These are phyloP conservation scores for Tineola bisselliella DNA, from an alignment of 2,888 invertebrate genomes.

Conservation along the genomic window DNA sequence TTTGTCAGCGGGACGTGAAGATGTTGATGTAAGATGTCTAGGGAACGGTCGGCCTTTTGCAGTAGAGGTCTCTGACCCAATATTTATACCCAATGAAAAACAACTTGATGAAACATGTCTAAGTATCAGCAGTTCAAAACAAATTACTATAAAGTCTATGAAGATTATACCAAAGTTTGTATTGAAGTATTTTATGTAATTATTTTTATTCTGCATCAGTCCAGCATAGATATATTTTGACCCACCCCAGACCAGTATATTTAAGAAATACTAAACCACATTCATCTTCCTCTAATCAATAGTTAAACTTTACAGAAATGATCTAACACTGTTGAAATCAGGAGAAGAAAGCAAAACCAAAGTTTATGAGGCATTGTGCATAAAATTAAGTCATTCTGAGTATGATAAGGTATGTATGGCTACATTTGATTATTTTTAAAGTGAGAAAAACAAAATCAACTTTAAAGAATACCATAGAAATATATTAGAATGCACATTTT, in stretches of 20 bases:
- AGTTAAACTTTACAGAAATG: constrained; percentile 68
- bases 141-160: constrained; percentile 30
- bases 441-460: background rate
- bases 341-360: constrained; percentile 92
- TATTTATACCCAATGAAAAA: constrained; percentile 25
- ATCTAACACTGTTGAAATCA: constrained; percentile 76
- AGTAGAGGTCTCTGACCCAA: constrained; percentile 74
- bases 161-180: constrained; percentile 22
- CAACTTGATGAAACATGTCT: constrained; percentile 34
- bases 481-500: background rate
- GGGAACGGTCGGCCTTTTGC: constrained; percentile 94
- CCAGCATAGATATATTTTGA: background rate
- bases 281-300: background rate
- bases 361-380: constrained; percentile 84
- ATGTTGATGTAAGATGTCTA: constrained; percentile 95
- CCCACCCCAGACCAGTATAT: too few species aligned
- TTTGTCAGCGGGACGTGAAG: constrained; percentile 93
- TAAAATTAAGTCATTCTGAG: constrained; percentile 47
- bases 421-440: background rate
- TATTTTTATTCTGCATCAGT: background rate
- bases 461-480: background rate
- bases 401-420: constrained; percentile 21
- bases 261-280: too few species aligned
- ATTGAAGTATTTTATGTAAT: background rate
- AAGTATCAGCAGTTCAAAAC: constrained; percentile 28